Base-by-base conservation (phyloP, 2,797 vertebrate genomes). In the Megaceryle alcyon region DNA sequence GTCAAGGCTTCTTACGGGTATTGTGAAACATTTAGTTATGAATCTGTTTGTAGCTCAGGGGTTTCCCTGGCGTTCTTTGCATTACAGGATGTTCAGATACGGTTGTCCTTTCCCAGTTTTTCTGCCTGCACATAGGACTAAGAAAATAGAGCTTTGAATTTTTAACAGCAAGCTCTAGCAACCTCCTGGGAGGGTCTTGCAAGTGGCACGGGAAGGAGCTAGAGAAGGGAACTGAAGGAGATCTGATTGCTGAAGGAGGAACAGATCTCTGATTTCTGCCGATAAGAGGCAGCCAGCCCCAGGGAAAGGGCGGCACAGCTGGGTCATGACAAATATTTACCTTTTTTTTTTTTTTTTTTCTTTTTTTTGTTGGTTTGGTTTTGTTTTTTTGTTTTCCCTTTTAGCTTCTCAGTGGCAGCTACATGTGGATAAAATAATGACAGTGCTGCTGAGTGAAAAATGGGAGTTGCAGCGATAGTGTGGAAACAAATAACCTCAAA, bases 261-360 rank as follows among this genome's bases (percentile, higher is more conserved):
- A 13, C 28, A 39, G 37, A 4, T 23, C 35, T 79, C 23, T 6
- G 21, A 9, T 82, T 93, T 60, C 71, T 87, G 64, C 23, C 7
- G 2, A 1, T 48, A 14, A 6, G 15, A 86, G 46, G 48, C 3
- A 59, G 60, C 11, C 39, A 43, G 41, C 49, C 0, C 1, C n/a
- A 23, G 75, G 71, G 48, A 20, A 57, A 19, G 22, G 48, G 28
- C 25, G 75, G 31, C 57, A 39, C 57, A 71, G 65, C 64, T 54
- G 4, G 56, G 48, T 33, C 41, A 37, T 44, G 53, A 22, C 39
- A 87, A 64, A 89, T 48, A 14, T 14, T 82, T 79, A 12, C 35
- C n/a, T 12, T 78, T 8, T 56, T 41, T 35, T 35, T 35, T 5
- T 41, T 41, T 14, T 41, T 14, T 41, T 41, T n/a, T n/a, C n/a